These are phyloP conservation scores for Argyresthia albistria DNA, from an alignment of 2,888 invertebrate genomes.

Conservation along the genomic window DNA sequence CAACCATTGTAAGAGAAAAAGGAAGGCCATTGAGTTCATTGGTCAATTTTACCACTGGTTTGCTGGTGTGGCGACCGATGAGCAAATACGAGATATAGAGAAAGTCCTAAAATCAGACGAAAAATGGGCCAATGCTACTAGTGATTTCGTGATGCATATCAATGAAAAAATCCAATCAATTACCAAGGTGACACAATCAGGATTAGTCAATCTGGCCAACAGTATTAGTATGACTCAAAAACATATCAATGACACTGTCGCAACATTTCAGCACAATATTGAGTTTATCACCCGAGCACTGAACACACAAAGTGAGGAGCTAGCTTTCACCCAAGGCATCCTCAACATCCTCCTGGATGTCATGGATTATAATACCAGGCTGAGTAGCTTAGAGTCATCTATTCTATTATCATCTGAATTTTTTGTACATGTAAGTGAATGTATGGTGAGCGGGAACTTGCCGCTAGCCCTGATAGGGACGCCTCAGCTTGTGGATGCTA, in stretches of 20 bases:
- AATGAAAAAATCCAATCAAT: background rate
- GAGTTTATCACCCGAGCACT: background rate
- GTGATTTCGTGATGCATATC: background rate
- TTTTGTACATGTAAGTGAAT: background rate
- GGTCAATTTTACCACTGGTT: background rate
- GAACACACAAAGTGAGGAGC: background rate
- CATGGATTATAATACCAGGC: background rate
- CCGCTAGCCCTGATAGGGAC: background rate
- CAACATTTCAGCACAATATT: background rate
- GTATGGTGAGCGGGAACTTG: background rate
- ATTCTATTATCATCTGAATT: background rate
- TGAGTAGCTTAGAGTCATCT: background rate
- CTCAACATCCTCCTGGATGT: background rate
- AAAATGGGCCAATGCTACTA: background rate
- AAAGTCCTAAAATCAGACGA: background rate
- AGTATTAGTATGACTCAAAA: background rate
- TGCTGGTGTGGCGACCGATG: background rate
- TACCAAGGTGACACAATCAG: background rate
- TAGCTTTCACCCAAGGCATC: background rate
- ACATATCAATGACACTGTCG: background rate
- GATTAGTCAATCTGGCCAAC: background rate
- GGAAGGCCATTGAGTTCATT: background rate
- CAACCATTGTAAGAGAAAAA: too few relatives aligned
- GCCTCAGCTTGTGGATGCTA: background rate
- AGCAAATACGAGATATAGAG: background rate